Evolutionary conservation across 1,140 invertebrate species (phyloP).

Genomic region (Pachypeltis micranthus): DNA sequence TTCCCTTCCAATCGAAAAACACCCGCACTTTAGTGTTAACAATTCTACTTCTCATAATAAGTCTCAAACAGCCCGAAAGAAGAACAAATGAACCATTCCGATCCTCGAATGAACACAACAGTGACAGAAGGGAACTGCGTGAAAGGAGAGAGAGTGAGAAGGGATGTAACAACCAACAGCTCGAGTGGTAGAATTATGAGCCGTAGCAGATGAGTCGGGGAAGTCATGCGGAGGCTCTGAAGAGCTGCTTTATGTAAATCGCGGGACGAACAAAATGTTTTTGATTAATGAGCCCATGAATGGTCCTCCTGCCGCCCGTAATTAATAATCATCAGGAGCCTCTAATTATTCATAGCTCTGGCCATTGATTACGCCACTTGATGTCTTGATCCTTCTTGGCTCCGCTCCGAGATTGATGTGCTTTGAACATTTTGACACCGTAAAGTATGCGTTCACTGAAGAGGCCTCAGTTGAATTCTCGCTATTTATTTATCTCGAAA

Average conservation of each 20-base stretch:
- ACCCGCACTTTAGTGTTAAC: too few relatives aligned
- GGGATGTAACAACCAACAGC: too few relatives aligned
- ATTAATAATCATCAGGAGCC: constrained; percentile 6
- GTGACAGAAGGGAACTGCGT: too few relatives aligned
- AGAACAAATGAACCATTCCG: too few relatives aligned
- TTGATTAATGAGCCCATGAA: constrained; percentile 8
- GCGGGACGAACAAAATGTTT: constrained; percentile 4
- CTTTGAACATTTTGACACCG: not conserved
- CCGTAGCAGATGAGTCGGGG: not conserved
- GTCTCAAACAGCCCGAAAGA: too few relatives aligned
- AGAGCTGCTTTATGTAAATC: not conserved
- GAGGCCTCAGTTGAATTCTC: too few relatives aligned
- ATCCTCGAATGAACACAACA: too few relatives aligned
- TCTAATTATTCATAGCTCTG: constrained; percentile 2
- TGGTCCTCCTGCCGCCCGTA: constrained; percentile 1
- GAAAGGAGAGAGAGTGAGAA: too few relatives aligned
- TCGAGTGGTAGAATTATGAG: not conserved
- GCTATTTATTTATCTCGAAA: too few relatives aligned
- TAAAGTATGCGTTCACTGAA: not conserved
- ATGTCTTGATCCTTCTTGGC: constrained; percentile 3
- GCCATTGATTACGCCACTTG: constrained; percentile 8
- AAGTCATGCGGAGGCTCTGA: not conserved
- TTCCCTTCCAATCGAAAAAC: too few relatives aligned
- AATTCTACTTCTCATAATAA: too few relatives aligned
- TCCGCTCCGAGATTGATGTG: not conserved